These are phyloP conservation scores for Drosophila kurseongensis DNA, from an alignment of 1,140 invertebrate genomes.

Conservation along the genomic window DNA sequence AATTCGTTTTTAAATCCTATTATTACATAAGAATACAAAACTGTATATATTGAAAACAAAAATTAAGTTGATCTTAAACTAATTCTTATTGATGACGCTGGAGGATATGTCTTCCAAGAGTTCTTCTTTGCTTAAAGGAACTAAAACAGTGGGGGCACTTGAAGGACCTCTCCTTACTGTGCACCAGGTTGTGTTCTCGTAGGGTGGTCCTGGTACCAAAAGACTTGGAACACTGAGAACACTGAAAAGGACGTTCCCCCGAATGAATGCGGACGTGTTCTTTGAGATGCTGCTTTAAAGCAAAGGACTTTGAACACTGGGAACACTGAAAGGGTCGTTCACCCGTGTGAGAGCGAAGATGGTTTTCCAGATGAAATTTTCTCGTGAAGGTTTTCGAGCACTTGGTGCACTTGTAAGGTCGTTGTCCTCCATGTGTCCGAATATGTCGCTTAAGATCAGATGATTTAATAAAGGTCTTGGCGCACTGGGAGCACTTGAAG, in stretches of 20 bases:
- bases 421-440: slow-evolving; percentile 12
- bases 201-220: slow-evolving; percentile 5
- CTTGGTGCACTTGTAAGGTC: slow-evolving; percentile 10
- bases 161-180: background rate
- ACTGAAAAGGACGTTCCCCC: slow-evolving; percentile 3
- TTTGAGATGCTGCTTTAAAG: slow-evolving; percentile 6
- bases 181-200: background rate
- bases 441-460: slow-evolving; percentile 6
- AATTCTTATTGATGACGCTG: background rate
- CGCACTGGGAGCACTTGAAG: slow-evolving; percentile 17
- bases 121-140: slow-evolving; percentile 8
- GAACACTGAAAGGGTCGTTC: slow-evolving; percentile 12
- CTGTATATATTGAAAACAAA: background rate
- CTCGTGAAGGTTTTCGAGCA: slow-evolving; percentile 18
- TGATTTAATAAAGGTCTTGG: slow-evolving; percentile 1
- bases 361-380: slow-evolving; percentile 3
- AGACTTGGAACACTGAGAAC: slow-evolving; percentile 7
- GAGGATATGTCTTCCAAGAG: slow-evolving; percentile 1
- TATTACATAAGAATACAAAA: background rate
- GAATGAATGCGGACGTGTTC: slow-evolving; percentile 10
- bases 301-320: slow-evolving; percentile 11
- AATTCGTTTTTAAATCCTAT: background rate
- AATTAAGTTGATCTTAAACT: too few species aligned
- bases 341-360: slow-evolving; percentile 6
- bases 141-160: slow-evolving; percentile 5